Evolutionary conservation across 2,797 vertebrate genomes (phyloP).

Genomic region (Lagodon rhomboides): DNA sequence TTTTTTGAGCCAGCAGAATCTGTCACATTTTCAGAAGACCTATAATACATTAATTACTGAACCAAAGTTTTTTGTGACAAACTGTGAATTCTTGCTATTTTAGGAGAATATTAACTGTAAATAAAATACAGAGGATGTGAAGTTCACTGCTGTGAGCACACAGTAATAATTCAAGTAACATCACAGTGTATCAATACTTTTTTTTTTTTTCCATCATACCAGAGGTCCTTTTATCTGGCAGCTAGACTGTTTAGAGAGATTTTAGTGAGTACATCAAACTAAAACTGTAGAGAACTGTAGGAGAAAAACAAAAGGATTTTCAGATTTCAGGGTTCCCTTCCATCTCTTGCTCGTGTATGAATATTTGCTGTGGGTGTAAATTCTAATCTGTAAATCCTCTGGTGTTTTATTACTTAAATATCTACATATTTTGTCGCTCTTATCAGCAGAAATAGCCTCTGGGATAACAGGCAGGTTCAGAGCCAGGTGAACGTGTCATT

Average conservation of each 20-base stretch:
- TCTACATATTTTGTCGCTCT: not conserved
- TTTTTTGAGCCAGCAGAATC: no score
- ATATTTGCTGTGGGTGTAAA: not conserved
- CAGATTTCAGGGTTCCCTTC: not conserved
- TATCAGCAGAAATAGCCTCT: not conserved
- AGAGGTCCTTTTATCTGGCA: not conserved
- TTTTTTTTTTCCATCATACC: not conserved
- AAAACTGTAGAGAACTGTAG: not conserved
- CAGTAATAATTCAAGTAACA: not conserved
- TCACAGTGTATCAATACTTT: not conserved
- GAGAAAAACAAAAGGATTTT: not conserved
- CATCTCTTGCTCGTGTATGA: not conserved
- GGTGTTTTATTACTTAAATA: not conserved
- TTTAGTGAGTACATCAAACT: not conserved
- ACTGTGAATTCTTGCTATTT: not conserved
- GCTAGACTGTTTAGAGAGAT: not conserved
- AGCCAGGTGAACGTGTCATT: constrained; percentile 10
- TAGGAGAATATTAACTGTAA: not conserved
- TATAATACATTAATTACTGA: no score
- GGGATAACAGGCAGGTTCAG: constrained; percentile 3
- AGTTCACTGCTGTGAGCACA: not conserved
- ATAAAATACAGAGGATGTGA: not conserved
- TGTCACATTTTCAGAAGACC: no score
- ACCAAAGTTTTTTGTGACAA: no score
- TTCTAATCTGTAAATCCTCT: not conserved